Evolutionary conservation across 2,888 invertebrate species (phyloP).

Genomic region (Physocephala rufipes): DNA sequence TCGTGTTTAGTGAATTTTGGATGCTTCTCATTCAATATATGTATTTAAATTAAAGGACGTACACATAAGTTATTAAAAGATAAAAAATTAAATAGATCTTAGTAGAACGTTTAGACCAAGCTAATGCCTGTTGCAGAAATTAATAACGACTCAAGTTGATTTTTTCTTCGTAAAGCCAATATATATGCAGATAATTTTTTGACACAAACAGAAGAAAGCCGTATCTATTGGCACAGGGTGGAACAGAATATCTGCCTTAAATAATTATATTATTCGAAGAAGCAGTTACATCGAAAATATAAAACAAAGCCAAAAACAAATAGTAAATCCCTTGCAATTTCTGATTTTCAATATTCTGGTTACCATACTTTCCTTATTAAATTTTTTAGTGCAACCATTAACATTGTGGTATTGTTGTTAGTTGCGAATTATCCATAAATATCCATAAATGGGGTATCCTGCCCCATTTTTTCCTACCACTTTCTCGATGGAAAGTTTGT

Average conservation of each 20-base stretch:
- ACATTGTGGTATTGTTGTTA: no score
- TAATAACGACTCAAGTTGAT: slow-evolving; percentile 14
- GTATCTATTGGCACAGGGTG: neutral
- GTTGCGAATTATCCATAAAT: no score
- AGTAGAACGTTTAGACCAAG: neutral
- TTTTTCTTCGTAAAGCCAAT: neutral
- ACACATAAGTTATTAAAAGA: neutral
- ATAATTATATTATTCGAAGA: no score
- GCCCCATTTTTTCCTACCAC: no score
- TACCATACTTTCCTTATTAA: no score
- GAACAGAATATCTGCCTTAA: neutral
- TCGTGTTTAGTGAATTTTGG: slow-evolving; percentile 13
- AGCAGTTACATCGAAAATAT: no score
- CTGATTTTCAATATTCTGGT: no score
- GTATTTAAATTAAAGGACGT: slow-evolving; percentile 4
- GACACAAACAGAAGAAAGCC: neutral
- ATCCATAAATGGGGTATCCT: no score
- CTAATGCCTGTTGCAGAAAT: slow-evolving; percentile 23
- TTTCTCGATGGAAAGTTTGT: no score
- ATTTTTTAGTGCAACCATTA: no score
- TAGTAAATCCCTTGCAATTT: no score
- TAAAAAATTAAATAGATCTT: slow-evolving; percentile 17
- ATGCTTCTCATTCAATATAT: neutral
- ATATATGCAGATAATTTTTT: neutral
- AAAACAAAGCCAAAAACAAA: no score